These are phyloP conservation scores for Platycercus adscitus DNA, from an alignment of 2,113 vertebrate species.

Conservation along the genomic window DNA sequence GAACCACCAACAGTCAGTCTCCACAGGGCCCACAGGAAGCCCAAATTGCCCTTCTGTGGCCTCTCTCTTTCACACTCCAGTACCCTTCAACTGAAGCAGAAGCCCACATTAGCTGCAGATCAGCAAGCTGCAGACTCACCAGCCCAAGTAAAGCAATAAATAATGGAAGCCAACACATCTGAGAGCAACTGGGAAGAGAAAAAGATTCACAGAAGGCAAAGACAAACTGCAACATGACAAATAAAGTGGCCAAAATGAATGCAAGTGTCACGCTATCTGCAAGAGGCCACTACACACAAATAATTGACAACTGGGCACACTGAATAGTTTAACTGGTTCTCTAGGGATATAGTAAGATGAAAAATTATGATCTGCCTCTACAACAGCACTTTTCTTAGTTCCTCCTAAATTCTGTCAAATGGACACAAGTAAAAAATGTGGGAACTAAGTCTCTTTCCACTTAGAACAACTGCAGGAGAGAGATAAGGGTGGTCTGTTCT, in stretches of 20 bases:
- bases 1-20: neutral
- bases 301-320: neutral
- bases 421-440: rapidly evolving
- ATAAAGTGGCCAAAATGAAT: neutral
- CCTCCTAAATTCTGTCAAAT: neutral
- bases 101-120: neutral
- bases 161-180: neutral
- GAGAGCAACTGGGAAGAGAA: neutral
- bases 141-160: neutral
- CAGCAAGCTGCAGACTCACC: neutral
- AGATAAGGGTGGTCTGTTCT: neutral
- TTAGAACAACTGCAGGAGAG: neutral
- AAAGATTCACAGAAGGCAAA: neutral
- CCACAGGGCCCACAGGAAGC: neutral
- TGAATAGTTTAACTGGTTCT: neutral
- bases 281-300: neutral
- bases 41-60: neutral
- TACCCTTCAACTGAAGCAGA: slow-evolving; percentile 6
- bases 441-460: neutral
- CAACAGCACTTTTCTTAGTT: neutral
- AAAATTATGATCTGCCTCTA: neutral
- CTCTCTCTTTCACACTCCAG: slow-evolving; percentile 6
- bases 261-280: neutral
- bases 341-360: neutral
- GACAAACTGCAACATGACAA: neutral